phyloP scores from a whole-genome alignment of 2,113 vertebrate genomes.

The Sander lucioperca region DNA sequence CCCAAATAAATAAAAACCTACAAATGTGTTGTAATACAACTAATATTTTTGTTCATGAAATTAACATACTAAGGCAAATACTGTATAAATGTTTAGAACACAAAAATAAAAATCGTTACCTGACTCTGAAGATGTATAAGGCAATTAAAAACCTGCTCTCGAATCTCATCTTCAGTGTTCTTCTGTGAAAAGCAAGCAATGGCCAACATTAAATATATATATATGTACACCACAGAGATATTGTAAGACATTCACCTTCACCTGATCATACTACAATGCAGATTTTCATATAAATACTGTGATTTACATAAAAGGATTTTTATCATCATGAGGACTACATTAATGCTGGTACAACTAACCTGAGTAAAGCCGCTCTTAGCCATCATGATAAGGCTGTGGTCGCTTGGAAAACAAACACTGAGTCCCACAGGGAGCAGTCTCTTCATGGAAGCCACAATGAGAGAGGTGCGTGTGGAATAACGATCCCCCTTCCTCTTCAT shows the following conservation, averaged over 20 bases:
- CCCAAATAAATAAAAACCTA: too few relatives aligned
- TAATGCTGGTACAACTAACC: constrained; percentile 76
- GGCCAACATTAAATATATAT: not conserved
- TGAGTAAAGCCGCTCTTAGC: constrained; percentile 90
- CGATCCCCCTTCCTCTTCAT: constrained; percentile 91
- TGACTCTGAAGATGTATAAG: constrained; percentile 86
- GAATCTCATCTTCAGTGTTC: constrained; percentile 93
- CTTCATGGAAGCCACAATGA: constrained; percentile 93
- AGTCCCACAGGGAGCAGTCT: constrained; percentile 91
- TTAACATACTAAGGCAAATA: not conserved
- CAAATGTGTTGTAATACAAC: not conserved
- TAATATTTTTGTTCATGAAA: not conserved
- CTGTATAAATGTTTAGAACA: not conserved
- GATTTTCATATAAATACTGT: not conserved
- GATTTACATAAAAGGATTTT: not conserved
- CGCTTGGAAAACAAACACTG: constrained; percentile 89
- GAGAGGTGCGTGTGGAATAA: constrained; percentile 93
- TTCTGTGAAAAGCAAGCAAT: constrained; percentile 86
- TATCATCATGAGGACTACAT: not conserved
- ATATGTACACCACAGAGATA: not conserved
- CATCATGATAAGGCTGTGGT: constrained; percentile 89
- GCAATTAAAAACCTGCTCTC: constrained; percentile 85
- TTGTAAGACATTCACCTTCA: not conserved
- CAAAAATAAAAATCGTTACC: constrained; percentile 77
- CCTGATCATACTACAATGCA: not conserved